Evolutionary conservation across 1,140 invertebrate genomes (phyloP), one percentile per base, ranked within the genome.

Genomic region (Zaprionus nigranus): DNA sequence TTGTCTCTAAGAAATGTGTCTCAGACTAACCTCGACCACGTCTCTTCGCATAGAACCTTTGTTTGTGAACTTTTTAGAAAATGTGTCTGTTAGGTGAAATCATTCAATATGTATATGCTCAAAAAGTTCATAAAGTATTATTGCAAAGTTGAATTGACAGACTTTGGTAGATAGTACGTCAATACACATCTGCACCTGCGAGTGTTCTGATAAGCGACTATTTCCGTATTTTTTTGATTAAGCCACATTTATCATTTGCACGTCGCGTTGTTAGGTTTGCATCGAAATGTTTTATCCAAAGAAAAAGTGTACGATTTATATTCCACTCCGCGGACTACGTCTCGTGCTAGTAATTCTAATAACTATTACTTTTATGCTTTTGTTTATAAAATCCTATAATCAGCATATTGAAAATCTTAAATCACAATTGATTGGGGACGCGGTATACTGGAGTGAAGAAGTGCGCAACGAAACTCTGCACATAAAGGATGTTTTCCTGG

Each of bases 401-500:
- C 20, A 13, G 11, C 11, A 51, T 24, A 12, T 51, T 6, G 59
- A 65, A 1, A 13, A 20, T 28, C 26, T 7, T 11, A 24, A 22
- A 24, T 2, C 2, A 20, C 5, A n/a, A 30, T 30, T 56, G 12
- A 51, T 4, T 13, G 20, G 17, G 9, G 22, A 53, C 4, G 3
- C n/a, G 11, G 30, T 6, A 0, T 51, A 38, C 17, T 38, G n/a
- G 36, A 34, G 17, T 22, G 30, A 60, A 4, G 15, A 24, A 56
- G 24, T 28, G 11, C 46, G 46, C 20, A 51, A 56, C 7, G 53
- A 56, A 51, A 51, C 46, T 12, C 20, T 51, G 9, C 6, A 2
- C 0, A 26, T 91, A 26, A 79, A 88, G 28, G 81, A 91, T 78
- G 75, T 92, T 5, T 53, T 92, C 13, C 51, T 57, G 15, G 63